Conservation (phyloP, 2,113 vertebrate species). For the Chelonoidis abingdonii region DNA sequence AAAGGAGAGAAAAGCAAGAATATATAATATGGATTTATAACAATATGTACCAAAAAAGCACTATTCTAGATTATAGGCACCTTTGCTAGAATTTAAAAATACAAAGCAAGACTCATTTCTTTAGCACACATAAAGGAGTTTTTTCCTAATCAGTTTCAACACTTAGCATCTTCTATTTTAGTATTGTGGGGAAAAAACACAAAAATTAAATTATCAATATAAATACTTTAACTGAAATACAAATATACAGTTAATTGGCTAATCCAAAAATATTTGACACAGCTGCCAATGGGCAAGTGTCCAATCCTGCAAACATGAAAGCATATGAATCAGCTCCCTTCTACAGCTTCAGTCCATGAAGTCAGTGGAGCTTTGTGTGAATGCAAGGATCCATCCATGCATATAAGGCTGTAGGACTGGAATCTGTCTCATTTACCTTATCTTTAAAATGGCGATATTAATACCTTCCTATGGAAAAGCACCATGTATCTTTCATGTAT, state of each 20-base stretch:
- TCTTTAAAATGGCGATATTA: neutral
- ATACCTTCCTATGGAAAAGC: neutral
- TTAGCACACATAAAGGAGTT: neutral
- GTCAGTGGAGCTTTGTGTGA: neutral
- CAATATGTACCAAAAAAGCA: neutral
- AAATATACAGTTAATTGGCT: neutral
- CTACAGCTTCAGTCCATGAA: neutral
- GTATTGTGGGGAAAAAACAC: neutral
- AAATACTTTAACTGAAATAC: neutral
- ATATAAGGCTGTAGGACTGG: neutral
- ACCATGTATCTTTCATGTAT: neutral
- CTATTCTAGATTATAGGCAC: neutral
- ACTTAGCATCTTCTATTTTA: neutral
- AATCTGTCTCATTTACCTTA: neutral
- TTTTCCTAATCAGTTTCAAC: neutral
- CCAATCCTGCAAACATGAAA: neutral
- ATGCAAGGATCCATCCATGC: neutral
- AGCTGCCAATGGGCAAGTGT: neutral
- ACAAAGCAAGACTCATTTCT: neutral
- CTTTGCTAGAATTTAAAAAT: neutral
- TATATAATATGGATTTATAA: neutral
- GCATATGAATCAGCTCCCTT: neutral
- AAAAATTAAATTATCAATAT: neutral
- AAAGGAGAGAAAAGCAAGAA: neutral
- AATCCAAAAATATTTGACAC: neutral